phyloP scores from a whole-genome alignment of 2,797 vertebrate species.

The Sebastes dallii region DNA sequence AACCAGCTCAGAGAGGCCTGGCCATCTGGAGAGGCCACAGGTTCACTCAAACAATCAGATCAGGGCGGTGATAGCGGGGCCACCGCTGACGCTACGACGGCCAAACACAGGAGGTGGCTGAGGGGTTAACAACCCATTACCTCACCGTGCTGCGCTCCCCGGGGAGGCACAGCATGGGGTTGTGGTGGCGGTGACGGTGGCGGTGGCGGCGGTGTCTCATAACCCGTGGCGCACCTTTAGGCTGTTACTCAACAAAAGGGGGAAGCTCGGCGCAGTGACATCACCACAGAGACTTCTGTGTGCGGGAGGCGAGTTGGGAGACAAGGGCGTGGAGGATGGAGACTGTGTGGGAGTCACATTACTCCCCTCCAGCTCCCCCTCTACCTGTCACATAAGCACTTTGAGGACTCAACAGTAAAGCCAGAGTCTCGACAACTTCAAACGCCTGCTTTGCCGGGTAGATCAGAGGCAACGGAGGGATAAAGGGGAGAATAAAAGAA shows the following conservation, averaged over 20 bases:
- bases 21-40: constrained; percentile 60
- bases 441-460: constrained; percentile 62
- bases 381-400: constrained; percentile 74
- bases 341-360: constrained; percentile 65
- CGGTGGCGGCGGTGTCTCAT: constrained; percentile 2
- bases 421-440: constrained; percentile 70
- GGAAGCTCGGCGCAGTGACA: constrained; percentile 52
- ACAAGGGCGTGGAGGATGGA: constrained; percentile 45
- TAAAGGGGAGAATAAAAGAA: constrained; percentile 51
- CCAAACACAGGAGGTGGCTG: constrained; percentile 41
- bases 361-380: constrained; percentile 67
- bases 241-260: constrained; percentile 60
- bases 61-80: constrained; percentile 32
- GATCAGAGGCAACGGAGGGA: constrained; percentile 66
- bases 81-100: constrained; percentile 18
- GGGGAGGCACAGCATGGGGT: constrained; percentile 20
- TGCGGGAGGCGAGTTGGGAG: constrained; percentile 22
- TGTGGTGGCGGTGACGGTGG: neutral
- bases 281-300: constrained; percentile 43
- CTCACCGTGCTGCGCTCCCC: constrained; percentile 44
- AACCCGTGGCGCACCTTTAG: constrained; percentile 62
- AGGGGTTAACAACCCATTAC: constrained; percentile 69
- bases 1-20: constrained; percentile 39
- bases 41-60: constrained; percentile 70
- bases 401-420: constrained; percentile 72